These are phyloP conservation scores for Entelurus aequoreus DNA, from an alignment of 2,113 vertebrate genomes.

Conservation along the genomic window DNA sequence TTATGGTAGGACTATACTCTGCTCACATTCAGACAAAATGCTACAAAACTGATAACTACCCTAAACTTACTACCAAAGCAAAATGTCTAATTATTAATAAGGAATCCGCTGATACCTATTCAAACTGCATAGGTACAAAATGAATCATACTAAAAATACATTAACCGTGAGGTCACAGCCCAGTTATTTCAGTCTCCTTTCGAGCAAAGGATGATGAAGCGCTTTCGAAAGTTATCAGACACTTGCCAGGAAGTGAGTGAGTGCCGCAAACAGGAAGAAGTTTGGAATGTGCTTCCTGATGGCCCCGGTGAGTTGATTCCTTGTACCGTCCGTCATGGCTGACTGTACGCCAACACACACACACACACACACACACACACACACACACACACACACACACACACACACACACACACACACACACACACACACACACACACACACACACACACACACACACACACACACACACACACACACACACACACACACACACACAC, in stretches of 20 bases:
- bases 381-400: conserved; percentile 7
- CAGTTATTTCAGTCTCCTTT: conserved; percentile 45
- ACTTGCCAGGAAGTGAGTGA: conserved; percentile 72
- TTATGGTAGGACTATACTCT: too few species aligned
- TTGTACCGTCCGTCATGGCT: conserved; percentile 66
- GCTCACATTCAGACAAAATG: too few species aligned
- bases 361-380: conserved; percentile 9
- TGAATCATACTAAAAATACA: conserved; percentile 46
- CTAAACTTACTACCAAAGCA: too few species aligned
- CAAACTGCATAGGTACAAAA: background rate
- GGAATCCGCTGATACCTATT: too few species aligned
- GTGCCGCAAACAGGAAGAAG: conserved; percentile 75
- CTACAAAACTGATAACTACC: too few species aligned
- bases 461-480: conserved; percentile 19
- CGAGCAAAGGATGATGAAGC: conserved; percentile 60
- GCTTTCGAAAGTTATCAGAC: conserved; percentile 72
- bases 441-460: conserved; percentile 16
- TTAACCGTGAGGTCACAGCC: conserved; percentile 30
- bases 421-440: conserved; percentile 15
- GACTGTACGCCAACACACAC: conserved; percentile 24
- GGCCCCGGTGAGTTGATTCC: conserved; percentile 58
- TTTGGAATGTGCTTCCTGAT: conserved; percentile 76
- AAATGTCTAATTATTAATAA: too few species aligned
- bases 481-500: conserved; percentile 19
- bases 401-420: conserved; percentile 10